These are phyloP conservation scores for Spea bombifrons DNA, from an alignment of 2,113 vertebrate genomes.

Conservation along the genomic window DNA sequence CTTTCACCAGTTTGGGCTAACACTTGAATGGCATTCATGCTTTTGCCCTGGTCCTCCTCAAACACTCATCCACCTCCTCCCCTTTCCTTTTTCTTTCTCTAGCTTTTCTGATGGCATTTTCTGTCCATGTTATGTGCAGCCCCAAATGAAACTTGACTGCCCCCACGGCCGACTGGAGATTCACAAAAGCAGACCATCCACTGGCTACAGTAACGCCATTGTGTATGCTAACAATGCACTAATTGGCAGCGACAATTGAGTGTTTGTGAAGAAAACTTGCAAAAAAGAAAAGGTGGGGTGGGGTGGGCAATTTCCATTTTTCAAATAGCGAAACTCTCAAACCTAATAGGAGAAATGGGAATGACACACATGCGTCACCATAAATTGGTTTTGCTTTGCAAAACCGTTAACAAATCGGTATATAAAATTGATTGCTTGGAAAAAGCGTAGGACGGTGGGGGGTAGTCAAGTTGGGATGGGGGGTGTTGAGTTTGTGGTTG, in stretches of 20 bases:
- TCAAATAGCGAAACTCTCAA: slow-evolving; percentile 72
- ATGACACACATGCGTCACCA: slow-evolving; percentile 7
- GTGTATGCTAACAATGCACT: slow-evolving; percentile 86
- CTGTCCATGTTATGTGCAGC: slow-evolving; percentile 77
- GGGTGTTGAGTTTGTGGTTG: neutral
- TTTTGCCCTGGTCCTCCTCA: slow-evolving; percentile 34
- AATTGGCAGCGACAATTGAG: slow-evolving; percentile 91
- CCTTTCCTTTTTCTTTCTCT: slow-evolving; percentile 63
- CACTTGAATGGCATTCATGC: slow-evolving; percentile 63
- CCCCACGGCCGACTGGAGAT: slow-evolving; percentile 88
- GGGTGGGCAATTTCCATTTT: slow-evolving; percentile 70
- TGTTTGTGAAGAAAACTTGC: slow-evolving; percentile 53
- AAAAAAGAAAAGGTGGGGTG: slow-evolving; percentile 53
- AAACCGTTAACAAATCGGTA: slow-evolving; percentile 20
- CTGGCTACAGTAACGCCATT: slow-evolving; percentile 89
- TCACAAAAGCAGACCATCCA: slow-evolving; percentile 81
- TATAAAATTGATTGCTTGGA: slow-evolving; percentile 11
- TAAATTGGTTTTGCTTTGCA: slow-evolving; percentile 11
- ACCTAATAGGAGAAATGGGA: slow-evolving; percentile 57
- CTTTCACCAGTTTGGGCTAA: slow-evolving; percentile 64
- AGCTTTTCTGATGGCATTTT: slow-evolving; percentile 84
- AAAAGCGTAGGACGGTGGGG: neutral
- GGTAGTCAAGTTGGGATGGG: neutral
- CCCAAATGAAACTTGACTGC: slow-evolving; percentile 96
- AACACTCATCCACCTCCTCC: slow-evolving; percentile 33